phyloP scores from a whole-genome alignment of 2,797 vertebrate genomes.

The Tragelaphus eurycerus region DNA sequence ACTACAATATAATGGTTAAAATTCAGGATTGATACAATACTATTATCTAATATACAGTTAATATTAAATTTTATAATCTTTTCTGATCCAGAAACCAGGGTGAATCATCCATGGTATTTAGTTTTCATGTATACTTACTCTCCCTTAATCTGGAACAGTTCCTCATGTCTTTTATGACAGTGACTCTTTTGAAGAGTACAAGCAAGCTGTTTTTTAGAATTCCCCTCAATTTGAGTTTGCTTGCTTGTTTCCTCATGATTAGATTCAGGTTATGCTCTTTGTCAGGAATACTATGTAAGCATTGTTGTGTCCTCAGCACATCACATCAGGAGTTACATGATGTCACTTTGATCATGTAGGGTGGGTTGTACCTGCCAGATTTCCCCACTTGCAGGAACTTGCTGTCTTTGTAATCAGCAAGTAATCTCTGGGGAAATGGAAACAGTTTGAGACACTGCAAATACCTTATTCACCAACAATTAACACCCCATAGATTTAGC shows the following conservation, averaged over 20 bases:
- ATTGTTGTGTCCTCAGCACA: background rate
- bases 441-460: background rate
- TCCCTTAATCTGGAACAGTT: background rate
- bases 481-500: background rate
- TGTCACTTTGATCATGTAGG: background rate
- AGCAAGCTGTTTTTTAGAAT: background rate
- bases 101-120: background rate
- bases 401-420: background rate
- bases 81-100: background rate
- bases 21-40: background rate
- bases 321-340: background rate
- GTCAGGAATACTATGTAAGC: background rate
- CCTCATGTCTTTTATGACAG: background rate
- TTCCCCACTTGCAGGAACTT: background rate
- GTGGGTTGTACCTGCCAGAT: background rate
- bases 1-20: background rate
- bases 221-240: background rate
- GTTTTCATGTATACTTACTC: background rate
- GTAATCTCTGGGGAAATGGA: background rate
- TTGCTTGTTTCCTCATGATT: conserved; percentile 14
- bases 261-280: background rate
- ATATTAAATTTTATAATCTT: background rate
- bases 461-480: background rate
- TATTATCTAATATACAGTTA: background rate
- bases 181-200: background rate